Evolutionary conservation across 92 coral and sea anemone species (phyloP), one percentile per base, ranked within the genome.

Genomic region (Palythoa caribaeorum): DNA sequence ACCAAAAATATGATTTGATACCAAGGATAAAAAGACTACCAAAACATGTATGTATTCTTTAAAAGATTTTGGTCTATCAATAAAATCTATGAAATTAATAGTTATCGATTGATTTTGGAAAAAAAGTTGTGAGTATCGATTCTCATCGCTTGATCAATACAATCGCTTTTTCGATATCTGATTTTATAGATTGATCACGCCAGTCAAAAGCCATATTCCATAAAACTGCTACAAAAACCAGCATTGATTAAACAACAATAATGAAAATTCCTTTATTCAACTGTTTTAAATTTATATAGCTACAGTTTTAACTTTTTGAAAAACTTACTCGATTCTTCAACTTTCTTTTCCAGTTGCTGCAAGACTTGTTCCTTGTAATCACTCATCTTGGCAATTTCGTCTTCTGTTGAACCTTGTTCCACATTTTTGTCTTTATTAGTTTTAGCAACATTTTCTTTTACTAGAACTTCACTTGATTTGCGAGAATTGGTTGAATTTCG

Each of bases 291-390:
- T 19, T 1, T 7, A 9, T 11, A 21, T 20, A 19, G 5, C 36
- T 20, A 20, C 9, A n/a, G 72, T 28, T 55, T 11, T 10, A 35
- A 70, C 14, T 35, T 12, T 70, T 38, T 9, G 15, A 70, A 70
- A 9, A 40, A 69, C 98, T 63, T 78, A 95, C 98, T 69, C 52
- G 94, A 93, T 70, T 95, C 96, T 84, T 95, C 75, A 12, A 95
- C 98, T 92, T 91, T 95, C 54, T 92, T 91, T 39, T 95, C 96
- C 36, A 95, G 94, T 16, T 92, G 96, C 35, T 91, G 59, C 91
- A 95, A 80, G 15, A 95, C 89, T 86, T 90, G 69, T 19, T 83
- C 84, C 76, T 91, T 95, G 87, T 79, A 95, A 9, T 72, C 79
- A 72, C 38, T 44, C 0, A 35, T 66, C 51, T 21, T 14, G 40